Conservation (phyloP, 2,888 invertebrate species). For the Drosophila siamana region DNA sequence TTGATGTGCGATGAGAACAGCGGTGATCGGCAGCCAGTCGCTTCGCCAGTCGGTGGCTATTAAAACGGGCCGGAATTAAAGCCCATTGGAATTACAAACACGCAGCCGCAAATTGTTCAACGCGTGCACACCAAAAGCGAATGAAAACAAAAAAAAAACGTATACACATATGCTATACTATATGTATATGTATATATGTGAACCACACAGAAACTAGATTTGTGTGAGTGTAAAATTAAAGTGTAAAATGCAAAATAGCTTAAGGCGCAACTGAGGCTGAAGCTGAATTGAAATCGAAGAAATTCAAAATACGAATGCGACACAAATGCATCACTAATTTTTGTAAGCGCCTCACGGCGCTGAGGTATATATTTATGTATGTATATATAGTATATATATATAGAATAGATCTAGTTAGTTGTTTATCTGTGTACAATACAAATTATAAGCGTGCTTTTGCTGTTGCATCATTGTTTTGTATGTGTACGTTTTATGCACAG, state of each 20-base stretch:
- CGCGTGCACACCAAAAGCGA: constrained; percentile 62
- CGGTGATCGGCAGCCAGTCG: neutral
- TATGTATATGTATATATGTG: too few species aligned
- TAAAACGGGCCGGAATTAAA: constrained; percentile 51
- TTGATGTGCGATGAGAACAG: neutral
- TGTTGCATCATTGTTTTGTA: constrained; percentile 30
- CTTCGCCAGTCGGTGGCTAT: neutral
- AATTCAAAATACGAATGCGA: constrained; percentile 54
- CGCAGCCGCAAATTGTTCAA: constrained; percentile 59
- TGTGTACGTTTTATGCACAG: constrained; percentile 69
- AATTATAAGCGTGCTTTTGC: constrained; percentile 7
- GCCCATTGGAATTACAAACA: constrained; percentile 61
- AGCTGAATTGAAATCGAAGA: constrained; percentile 17
- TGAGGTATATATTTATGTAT: constrained; percentile 56
- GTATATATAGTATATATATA: constrained; percentile 30
- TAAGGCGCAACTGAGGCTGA: constrained; percentile 13
- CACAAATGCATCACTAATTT: constrained; percentile 66
- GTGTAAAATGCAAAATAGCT: constrained; percentile 42
- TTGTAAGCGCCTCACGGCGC: constrained; percentile 44
- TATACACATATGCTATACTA: too few species aligned
- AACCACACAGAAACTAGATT: constrained; percentile 17
- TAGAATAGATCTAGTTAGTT: constrained; percentile 20
- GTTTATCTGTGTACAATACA: constrained; percentile 21
- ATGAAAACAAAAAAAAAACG: neutral
- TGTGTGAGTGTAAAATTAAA: neutral